These are phyloP conservation scores for Sitta europaea DNA, from an alignment of 2,113 vertebrate genomes.

Conservation along the genomic window DNA sequence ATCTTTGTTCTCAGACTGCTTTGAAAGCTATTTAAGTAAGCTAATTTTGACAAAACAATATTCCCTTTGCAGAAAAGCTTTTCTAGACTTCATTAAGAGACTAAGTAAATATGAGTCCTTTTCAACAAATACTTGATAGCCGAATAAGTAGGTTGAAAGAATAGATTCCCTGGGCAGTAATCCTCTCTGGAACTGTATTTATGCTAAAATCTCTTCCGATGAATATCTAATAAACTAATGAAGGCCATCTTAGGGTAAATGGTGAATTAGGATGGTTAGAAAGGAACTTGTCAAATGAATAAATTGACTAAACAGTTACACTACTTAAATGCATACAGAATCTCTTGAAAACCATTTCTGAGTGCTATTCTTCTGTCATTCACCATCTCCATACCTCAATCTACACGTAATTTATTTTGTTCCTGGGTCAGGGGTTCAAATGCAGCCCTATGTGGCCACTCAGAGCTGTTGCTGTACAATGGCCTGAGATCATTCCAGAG, in stretches of 20 bases:
- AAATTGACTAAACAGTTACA: constrained; percentile 51
- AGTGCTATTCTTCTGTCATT: constrained; percentile 49
- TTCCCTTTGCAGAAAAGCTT: constrained; percentile 47
- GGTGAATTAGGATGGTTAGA: constrained; percentile 52
- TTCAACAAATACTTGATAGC: constrained; percentile 27
- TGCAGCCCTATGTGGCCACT: background rate
- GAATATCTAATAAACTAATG: constrained; percentile 57
- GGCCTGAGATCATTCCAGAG: background rate
- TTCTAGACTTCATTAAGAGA: constrained; percentile 31
- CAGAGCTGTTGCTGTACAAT: background rate
- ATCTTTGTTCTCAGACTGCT: constrained; percentile 57
- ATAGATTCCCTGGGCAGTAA: constrained; percentile 19
- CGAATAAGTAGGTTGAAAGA: constrained; percentile 12
- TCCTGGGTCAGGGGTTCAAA: constrained; percentile 50
- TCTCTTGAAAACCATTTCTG: constrained; percentile 38
- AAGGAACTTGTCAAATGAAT: constrained; percentile 43
- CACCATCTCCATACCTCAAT: constrained; percentile 34
- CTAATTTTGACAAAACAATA: constrained; percentile 55
- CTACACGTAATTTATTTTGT: constrained; percentile 54
- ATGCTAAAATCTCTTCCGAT: constrained; percentile 37
- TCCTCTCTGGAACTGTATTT: constrained; percentile 58
- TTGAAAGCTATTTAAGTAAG: constrained; percentile 52
- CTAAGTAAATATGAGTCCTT: constrained; percentile 17
- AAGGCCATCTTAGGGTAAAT: constrained; percentile 50
- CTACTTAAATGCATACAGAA: constrained; percentile 49